Evolutionary conservation across 2,797 vertebrate species (phyloP), one percentile per base, ranked within the genome.

Genomic region (Odontamblyopus rebecca): DNA sequence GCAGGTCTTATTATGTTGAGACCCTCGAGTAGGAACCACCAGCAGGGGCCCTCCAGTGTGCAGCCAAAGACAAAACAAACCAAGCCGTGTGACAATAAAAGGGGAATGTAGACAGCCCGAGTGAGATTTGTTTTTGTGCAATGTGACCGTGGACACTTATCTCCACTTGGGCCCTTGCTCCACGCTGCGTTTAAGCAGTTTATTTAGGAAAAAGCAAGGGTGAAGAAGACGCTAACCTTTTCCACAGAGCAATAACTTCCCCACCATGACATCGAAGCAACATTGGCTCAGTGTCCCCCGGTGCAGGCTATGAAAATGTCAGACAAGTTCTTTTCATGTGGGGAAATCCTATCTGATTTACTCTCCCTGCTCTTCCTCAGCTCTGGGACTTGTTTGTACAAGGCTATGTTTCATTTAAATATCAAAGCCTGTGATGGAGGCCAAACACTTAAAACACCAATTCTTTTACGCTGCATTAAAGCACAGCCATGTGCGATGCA

Each of bases 351-450:
- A 89, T 91, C 88, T 92, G 85, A 91, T 93, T 91, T 91, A 91
- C 85, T 85, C 81, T 56, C 67, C 83, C 71, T 76, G 77, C 61
- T 85, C 79, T 80, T 86, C 83, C 76, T 89, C 73, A 62, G 72
- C 76, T 73, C 71, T 88, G 88, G 86, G 41, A 82, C 81, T 87
- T 88, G 87, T 91, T 90, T 90, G 88, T 78, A 84, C 77, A 86
- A 82, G 74, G 79, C 85, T 88, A 83, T 91, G 89, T 93, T 93
- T 91, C 86, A 93, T 93, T 93, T 92, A 82, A 94, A 94, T 93
- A 92, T 92, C 89, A 93, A 93, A 94, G 91, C 75, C 76, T 62
- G 82, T 91, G 85, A 90, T 88, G 89, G 83, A 89, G 90, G 83
- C 85, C 88, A 89, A 89, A 91, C 89, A 89, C 81, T 92, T 91